A percentile compares a stretch with the other conserved stretches of the same genome.
These are phyloP conservation scores for Paradoxurus hermaphroditus DNA, from an alignment of 2,113 vertebrate genomes.

Conservation along the genomic window DNA sequence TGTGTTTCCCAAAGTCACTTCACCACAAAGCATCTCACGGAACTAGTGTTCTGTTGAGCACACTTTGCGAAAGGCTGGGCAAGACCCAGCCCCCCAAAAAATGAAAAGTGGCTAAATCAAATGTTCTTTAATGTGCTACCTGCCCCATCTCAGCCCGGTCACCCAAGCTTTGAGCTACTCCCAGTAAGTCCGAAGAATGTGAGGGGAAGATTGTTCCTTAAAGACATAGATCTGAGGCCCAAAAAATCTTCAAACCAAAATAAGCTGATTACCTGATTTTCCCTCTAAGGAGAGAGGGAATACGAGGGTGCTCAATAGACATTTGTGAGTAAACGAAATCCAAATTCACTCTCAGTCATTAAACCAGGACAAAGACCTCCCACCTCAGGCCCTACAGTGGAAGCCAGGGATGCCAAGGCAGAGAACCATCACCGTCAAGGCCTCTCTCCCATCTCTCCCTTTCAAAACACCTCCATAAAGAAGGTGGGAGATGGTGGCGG, in stretches of 20 bases:
- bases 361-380: conserved; percentile 25
- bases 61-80: background rate
- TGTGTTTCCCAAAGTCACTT: background rate
- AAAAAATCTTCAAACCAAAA: conserved; percentile 42
- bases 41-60: background rate
- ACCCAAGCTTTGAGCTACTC: background rate
- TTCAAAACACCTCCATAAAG: conserved; percentile 21
- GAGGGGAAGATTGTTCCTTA: background rate
- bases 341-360: conserved; percentile 34
- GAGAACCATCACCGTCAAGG: background rate
- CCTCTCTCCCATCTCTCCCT: background rate
- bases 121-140: background rate
- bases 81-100: background rate
- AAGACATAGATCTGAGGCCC: background rate
- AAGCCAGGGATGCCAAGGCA: background rate
- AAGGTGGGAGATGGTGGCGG: conserved; percentile 20
- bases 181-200: background rate
- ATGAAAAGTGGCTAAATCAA: background rate
- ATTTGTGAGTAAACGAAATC: background rate
- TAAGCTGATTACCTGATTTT: background rate
- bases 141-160: background rate
- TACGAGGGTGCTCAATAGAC: background rate
- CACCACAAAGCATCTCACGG: background rate
- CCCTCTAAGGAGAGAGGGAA: background rate
- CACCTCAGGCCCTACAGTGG: background rate